These are phyloP conservation scores for Picathartes gymnocephalus DNA, from an alignment of 2,113 vertebrate genomes.

Conservation along the genomic window DNA sequence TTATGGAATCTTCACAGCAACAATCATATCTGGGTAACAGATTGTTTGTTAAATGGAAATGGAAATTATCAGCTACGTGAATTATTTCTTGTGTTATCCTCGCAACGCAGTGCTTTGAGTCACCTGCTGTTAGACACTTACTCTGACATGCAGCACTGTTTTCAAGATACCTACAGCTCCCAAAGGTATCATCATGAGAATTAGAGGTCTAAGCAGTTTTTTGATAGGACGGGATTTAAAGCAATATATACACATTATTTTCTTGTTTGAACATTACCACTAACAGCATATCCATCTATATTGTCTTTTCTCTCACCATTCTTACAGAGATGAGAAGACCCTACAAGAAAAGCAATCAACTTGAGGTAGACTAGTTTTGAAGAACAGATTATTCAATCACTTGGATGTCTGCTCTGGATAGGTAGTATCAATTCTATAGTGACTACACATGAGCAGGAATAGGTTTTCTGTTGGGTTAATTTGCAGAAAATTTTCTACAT, in stretches of 20 bases:
- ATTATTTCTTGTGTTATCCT: background rate
- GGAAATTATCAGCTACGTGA: background rate
- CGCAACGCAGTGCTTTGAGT: background rate
- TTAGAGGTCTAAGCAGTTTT: conserved; percentile 24
- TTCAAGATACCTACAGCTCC: conserved; percentile 4
- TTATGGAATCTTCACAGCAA: background rate
- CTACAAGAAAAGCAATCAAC: background rate
- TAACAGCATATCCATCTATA: background rate
- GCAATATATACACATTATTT: background rate
- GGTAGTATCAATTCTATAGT: background rate
- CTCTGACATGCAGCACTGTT: background rate
- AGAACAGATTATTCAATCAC: background rate
- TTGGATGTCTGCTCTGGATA: background rate
- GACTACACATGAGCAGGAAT: background rate
- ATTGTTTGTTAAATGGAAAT: conserved; percentile 29
- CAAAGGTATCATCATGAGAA: background rate
- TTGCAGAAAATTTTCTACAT: background rate
- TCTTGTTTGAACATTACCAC: background rate
- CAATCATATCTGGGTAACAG: background rate
- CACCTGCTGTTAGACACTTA: background rate
- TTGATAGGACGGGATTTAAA: background rate
- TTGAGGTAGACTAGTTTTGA: background rate
- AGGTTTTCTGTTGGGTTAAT: background rate
- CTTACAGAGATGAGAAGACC: background rate
- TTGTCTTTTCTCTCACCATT: background rate